Evolutionary conservation across 2,113 vertebrate species (phyloP).

Genomic region (Phalacrocorax pelagicus): DNA sequence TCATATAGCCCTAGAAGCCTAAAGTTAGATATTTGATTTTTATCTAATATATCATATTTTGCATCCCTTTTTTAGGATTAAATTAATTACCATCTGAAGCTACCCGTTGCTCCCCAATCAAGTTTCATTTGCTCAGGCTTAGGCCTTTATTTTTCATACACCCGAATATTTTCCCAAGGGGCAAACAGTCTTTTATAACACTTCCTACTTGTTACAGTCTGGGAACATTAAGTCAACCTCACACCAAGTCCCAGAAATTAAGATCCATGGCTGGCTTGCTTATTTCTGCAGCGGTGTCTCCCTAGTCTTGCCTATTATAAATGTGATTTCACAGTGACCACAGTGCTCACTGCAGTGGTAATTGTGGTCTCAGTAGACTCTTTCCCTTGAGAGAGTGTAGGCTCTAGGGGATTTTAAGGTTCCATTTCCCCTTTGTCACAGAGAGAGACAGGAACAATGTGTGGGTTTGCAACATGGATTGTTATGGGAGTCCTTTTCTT

Average conservation of each 20-base stretch:
- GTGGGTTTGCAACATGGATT: neutral
- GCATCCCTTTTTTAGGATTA: neutral
- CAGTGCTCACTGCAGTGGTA: neutral
- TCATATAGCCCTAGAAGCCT: neutral
- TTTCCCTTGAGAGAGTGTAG: neutral
- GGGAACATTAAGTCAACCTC: neutral
- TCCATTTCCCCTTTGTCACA: neutral
- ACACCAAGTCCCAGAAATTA: neutral
- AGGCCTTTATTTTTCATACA: neutral
- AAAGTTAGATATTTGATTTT: neutral
- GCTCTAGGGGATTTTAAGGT: neutral
- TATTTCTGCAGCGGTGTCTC: neutral
- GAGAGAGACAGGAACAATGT: neutral
- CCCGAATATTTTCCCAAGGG: neutral
- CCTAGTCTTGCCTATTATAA: neutral
- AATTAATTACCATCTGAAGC: neutral
- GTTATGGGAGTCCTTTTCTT: fast-evolving
- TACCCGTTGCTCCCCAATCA: fast-evolving
- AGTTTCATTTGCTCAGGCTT: neutral
- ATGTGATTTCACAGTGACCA: fast-evolving
- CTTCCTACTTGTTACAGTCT: neutral
- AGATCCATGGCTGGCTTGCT: neutral
- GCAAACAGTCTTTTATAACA: neutral
- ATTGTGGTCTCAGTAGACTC: neutral
- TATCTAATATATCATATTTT: neutral